Base-by-base conservation (phyloP, 2,797 vertebrate species). In the Tokudaia tokunoshimensis region DNA sequence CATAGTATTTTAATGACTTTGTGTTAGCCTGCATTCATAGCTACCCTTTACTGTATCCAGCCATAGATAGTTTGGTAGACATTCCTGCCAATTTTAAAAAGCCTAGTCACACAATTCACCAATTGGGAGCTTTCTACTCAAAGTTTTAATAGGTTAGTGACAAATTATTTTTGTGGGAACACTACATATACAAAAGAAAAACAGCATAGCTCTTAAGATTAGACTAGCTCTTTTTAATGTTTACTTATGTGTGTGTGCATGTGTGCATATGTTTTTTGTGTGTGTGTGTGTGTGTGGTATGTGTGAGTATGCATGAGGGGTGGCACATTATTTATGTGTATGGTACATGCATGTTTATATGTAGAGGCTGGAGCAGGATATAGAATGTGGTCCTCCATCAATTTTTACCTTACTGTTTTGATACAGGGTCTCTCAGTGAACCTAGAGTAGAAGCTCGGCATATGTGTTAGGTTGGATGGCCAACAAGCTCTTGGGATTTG, bases 161-260 rank as follows among this genome's bases (percentile, higher is more conserved):
- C 55, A 84, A 29, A 72, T 89, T 83, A 74, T 94, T 65, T 74
- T 22, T 34, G 26, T 61, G 26, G 52, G 47, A 84, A 90, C 26
- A 84, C 87, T 95, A 86, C 29, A 82, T 19, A 41, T 85, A 90
- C 63, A 78, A 94, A 93, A 91, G 78, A 65, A 85, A 92, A 95
- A 84, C 6, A 89, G 17, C 61, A 89, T 12, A 96, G 61, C 70
- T 86, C 79, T 91, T 91, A 47, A 65, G 50, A 15, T 91, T 93
- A 61, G n/a, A 44, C 74, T 75, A 75, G 37, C 22, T 75, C 20
- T 29, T 76, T 47, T 47, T 47, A 31, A 31, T 76, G 41, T 76
- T 24, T 4, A 44, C 11, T 52, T 79, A 15, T 47, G 17, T 6
- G 26, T 85, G 29, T 34, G 6, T 29, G 24, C 20, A 24, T 63